Percentiles rank a stretch among this genome's conserved stretches.
Evolutionary conservation across 1,140 invertebrate species (phyloP).

Genomic region (Coelopa frigida): DNA sequence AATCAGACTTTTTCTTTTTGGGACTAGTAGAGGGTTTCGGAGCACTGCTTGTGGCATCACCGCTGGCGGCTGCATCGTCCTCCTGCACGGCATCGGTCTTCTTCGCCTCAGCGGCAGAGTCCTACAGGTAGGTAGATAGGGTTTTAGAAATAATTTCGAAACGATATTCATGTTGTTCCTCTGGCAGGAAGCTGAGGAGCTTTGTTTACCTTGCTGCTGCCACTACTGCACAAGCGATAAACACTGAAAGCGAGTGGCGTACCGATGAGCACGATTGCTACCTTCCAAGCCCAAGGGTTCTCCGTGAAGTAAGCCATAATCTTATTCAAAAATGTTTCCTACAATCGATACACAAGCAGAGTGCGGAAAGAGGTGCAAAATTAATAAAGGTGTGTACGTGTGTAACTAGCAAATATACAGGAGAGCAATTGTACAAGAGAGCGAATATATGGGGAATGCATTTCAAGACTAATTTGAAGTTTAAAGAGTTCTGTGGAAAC

Average conservation of each 20-base stretch:
- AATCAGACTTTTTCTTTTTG: constrained; percentile 20
- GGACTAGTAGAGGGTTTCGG: constrained; percentile 14
- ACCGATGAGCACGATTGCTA: constrained; percentile 74
- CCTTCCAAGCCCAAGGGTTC: constrained; percentile 84
- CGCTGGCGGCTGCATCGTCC: constrained; percentile 43
- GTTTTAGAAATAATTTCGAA: neutral
- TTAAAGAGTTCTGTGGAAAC: constrained; percentile 42
- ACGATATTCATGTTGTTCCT: constrained; percentile 2
- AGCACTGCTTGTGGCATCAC: constrained; percentile 40
- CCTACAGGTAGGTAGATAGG: constrained; percentile 12
- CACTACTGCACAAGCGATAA: constrained; percentile 58
- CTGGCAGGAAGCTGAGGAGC: constrained; percentile 10
- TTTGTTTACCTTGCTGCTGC: constrained; percentile 37
- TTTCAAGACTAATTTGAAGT: constrained; percentile 24
- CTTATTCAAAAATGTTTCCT: constrained; percentile 76
- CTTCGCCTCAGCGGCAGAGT: constrained; percentile 47
- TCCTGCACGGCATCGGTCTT: constrained; percentile 54
- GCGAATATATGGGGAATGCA: no score
- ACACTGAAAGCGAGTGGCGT: constrained; percentile 71
- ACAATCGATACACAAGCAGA: constrained; percentile 23
- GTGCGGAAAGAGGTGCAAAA: constrained; percentile 11
- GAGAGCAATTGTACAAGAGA: no score
- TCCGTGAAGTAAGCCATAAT: constrained; percentile 76
- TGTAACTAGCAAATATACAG: no score
- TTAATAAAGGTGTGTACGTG: constrained; percentile 27